These are phyloP conservation scores for Acleris cristana DNA, from an alignment of 2,888 invertebrate genomes.

Conservation along the genomic window DNA sequence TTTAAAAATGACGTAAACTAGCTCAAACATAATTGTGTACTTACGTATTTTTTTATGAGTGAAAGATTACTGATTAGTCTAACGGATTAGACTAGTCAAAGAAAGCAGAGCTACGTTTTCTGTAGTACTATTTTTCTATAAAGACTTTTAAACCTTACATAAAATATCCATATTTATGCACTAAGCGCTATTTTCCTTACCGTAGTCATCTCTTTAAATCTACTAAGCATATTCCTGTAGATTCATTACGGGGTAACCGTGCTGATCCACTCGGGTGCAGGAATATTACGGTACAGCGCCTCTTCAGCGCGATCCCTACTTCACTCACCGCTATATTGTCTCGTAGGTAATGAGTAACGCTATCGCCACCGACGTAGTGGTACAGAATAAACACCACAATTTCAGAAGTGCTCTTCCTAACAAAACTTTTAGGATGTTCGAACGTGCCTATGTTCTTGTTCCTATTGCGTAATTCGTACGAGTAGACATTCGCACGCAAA, in stretches of 20 bases:
- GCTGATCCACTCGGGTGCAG: conserved; percentile 16
- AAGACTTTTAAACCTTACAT: background rate
- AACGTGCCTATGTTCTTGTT: too few relatives aligned
- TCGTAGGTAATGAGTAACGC: conserved; percentile 47
- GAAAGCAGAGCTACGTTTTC: too few relatives aligned
- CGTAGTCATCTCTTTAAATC: conserved; percentile 37
- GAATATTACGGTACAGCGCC: conserved; percentile 23
- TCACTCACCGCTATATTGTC: conserved; percentile 46
- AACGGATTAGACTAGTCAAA: too few relatives aligned
- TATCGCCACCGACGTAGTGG: conserved; percentile 39
- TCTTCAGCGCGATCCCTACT: conserved; percentile 36
- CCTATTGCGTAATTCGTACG: too few relatives aligned
- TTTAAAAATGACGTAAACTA: too few relatives aligned
- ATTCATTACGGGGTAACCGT: conserved; percentile 14
- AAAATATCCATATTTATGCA: background rate
- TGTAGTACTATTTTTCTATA: too few relatives aligned
- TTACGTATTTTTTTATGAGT: too few relatives aligned
- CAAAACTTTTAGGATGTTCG: too few relatives aligned
- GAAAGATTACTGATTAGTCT: too few relatives aligned
- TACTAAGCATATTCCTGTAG: conserved; percentile 24
- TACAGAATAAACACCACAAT: background rate
- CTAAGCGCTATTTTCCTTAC: conserved; percentile 22
- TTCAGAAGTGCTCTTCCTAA: background rate
- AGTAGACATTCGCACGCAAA: too few relatives aligned
- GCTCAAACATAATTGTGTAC: too few relatives aligned